Evolutionary conservation across 2,888 invertebrate genomes (phyloP), one percentile per base, ranked within the genome.

Genomic region (Athrips mouffetella): DNA sequence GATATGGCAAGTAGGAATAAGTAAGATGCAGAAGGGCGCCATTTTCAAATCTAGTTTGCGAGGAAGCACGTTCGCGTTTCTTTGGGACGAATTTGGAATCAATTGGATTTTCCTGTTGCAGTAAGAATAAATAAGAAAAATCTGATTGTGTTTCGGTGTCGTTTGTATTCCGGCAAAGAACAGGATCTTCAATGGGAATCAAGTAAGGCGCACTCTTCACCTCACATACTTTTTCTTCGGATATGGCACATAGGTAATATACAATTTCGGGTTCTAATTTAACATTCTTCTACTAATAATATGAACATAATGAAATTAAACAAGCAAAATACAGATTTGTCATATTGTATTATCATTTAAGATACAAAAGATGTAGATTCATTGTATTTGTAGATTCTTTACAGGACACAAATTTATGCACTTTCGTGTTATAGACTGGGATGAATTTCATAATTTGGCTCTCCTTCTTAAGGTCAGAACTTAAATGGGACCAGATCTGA

Each of bases 21-120:
- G 62, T 62, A 59, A 50, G 30, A 52, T 59, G 58, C 60, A 57
- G 59, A 58, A 65, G 67, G 67, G 69, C 67, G 60, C 54, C 61
- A 66, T 69, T 73, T 67, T 59, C 58, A 59, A 70, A 70, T 67
- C 62, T 62, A 65, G 65, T 62, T 70, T 63, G 62, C 59, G 58
- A 51, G 59, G 59, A 23, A 37, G 45, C 39, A 31, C 23, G 50
- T 45, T 40, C 41, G 20, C 41, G 25, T 33, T 33, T 40, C 23
- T 20, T 31, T 25, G 31, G 3, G 27, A 21, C 8, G 16, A 15
- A 21, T 11, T 37, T 37, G 8, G 25, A 31, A 25, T 31, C 23
- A 37, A 67, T 61, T 29, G 66, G 65, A 65, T 59, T 63, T 57
- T 50, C 52, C 62, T 62, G 35, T 54, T 59, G 39, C 59, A 62